Evolutionary conservation across 64 coral and sea anemone genomes (phyloP), one percentile per base, ranked within the genome.

Genomic region (Montipora cactus): DNA sequence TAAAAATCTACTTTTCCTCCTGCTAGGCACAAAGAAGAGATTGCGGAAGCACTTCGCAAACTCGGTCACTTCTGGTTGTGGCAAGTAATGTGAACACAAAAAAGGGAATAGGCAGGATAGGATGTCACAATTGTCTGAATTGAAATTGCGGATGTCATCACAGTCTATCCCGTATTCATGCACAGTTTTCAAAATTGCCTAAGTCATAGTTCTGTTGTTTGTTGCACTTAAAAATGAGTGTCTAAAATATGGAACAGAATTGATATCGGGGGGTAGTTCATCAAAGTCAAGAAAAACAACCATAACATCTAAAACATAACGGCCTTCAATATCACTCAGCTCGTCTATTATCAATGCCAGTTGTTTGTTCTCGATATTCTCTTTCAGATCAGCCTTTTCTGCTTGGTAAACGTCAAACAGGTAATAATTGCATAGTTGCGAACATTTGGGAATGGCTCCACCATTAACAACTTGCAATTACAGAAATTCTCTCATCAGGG

Each of bases 381-480:
- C 19, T 44, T 92, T 76, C 3, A 86, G 61, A 5, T 55, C 80
- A 45, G 44, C 70, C 44, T n/a, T 92, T 92, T 92, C 90, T 10
- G 74, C 44, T 25, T 92, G n/a, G 61, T 86, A 92, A 50, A 92
- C 90, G 62, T 92, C 81, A 18, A 87, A 78, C 22, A 93, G 64
- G 64, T 67, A 73, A 20, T 78, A 93, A 47, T 87, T 81, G 1
- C 91, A 74, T 16, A 93, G 23, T 47, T 93, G 81, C 19, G 81
- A 87, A 11, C 50, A 59, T 47, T 93, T 85, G 0, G 91, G 50
- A 2, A 87, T 87, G 0, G 91, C 80, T 2, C 91, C 72, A 47
- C 81, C 81, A 93, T 93, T 87, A 13, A 14, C 10, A 67, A 67
- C 64, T 15, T 14, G 18, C 4, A 2, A 3, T 12, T 67, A 14